These are phyloP conservation scores for Mohoua ochrocephala DNA, from an alignment of 2,113 vertebrate genomes.

Conservation along the genomic window DNA sequence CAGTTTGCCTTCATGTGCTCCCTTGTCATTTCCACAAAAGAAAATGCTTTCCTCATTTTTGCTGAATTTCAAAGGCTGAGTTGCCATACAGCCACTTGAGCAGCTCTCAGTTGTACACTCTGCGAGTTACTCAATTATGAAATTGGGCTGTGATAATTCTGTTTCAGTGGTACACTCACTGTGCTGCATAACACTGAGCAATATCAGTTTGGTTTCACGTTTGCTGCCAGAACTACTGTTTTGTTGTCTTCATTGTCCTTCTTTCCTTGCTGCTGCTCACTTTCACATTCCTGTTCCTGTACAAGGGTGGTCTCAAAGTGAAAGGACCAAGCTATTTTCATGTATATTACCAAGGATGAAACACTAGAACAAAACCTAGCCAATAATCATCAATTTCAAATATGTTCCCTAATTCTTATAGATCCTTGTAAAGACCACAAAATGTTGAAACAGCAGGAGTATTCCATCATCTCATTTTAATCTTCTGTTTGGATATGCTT, in stretches of 20 bases:
- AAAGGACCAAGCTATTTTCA: not conserved
- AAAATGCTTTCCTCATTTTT: not conserved
- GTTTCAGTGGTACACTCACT: not conserved
- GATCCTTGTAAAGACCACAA: not conserved
- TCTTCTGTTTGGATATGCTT: not conserved
- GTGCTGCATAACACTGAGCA: not conserved
- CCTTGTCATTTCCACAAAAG: not conserved
- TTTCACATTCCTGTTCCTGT: not conserved
- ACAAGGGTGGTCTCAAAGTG: not conserved
- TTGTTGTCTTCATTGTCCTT: not conserved
- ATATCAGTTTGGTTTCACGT: not conserved
- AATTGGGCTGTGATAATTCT: not conserved
- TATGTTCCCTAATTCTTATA: not conserved
- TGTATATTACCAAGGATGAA: not conserved
- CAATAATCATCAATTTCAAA: not conserved
- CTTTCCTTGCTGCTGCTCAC: not conserved
- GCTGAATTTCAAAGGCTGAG: not conserved
- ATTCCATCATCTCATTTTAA: not conserved
- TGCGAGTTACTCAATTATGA: not conserved
- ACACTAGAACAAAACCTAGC: not conserved
- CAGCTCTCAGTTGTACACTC: not conserved
- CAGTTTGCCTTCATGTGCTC: not conserved
- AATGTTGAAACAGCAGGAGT: not conserved
- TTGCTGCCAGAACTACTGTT: not conserved
- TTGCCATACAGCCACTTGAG: not conserved